phyloP scores from a whole-genome alignment of 2,113 vertebrate genomes.

The Pardalotus punctatus region DNA sequence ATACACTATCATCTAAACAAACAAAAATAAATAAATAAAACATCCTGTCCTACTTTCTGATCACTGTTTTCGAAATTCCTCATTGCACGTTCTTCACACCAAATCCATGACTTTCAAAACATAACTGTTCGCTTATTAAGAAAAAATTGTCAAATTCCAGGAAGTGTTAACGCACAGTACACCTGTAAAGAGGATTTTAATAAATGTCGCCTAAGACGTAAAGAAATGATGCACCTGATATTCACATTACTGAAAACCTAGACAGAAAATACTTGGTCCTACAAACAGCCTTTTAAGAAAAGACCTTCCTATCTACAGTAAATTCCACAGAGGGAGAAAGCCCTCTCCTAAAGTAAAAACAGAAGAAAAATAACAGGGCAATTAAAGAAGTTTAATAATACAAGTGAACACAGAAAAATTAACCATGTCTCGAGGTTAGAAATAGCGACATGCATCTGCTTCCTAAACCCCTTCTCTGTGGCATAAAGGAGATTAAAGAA shows the following conservation, averaged over 20 bases:
- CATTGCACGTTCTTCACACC: neutral
- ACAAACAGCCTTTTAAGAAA: neutral
- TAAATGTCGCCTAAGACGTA: fast-evolving
- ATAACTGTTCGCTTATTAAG: neutral
- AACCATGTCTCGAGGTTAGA: neutral
- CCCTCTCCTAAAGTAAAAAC: neutral
- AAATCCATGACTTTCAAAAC: neutral
- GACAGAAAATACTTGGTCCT: neutral
- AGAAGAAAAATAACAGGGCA: neutral
- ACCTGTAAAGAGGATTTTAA: neutral
- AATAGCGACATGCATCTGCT: neutral
- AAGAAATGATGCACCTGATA: neutral
- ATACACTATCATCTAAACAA: conserved; percentile 39
- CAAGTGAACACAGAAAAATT: neutral
- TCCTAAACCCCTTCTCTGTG: neutral
- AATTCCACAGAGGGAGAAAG: neutral
- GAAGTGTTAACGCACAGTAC: neutral
- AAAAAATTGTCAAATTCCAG: neutral
- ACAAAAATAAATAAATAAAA: conserved; percentile 45
- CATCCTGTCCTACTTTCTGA: conserved; percentile 27
- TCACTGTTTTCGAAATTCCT: conserved; percentile 30
- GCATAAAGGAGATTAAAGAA: neutral
- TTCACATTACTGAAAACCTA: neutral
- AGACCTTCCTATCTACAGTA: neutral
- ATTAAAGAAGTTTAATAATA: neutral